phyloP scores from a whole-genome alignment of 2,797 vertebrate genomes.

The Crypturellus tataupa region DNA sequence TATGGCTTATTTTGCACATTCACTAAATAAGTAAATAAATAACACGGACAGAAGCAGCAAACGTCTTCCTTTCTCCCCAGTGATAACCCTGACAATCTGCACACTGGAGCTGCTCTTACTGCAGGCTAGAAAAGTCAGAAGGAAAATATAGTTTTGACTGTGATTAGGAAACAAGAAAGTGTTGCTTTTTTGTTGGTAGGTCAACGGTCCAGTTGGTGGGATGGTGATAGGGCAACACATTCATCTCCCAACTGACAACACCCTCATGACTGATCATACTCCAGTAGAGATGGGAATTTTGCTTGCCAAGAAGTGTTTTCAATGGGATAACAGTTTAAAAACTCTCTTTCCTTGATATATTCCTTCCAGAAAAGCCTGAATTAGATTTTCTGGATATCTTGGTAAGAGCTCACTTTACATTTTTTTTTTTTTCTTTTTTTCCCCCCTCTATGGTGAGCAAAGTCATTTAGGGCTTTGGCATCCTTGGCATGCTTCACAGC shows the following conservation, averaged over 20 bases:
- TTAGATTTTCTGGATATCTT: neutral
- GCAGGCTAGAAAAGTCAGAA: neutral
- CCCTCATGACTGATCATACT: neutral
- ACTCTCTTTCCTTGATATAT: neutral
- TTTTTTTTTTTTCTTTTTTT: neutral
- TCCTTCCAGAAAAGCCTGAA: neutral
- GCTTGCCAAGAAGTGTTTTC: neutral
- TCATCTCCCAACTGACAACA: neutral
- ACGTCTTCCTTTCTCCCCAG: neutral
- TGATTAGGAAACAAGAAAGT: neutral
- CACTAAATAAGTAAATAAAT: conserved; percentile 44
- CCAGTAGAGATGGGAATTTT: accelerated
- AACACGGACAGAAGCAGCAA: neutral
- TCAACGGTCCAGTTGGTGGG: neutral
- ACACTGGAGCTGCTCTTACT: neutral
- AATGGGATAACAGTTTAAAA: neutral
- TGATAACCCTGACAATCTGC: neutral
- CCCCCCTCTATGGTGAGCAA: neutral
- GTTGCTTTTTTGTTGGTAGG: neutral
- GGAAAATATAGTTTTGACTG: neutral
- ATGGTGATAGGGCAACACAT: neutral
- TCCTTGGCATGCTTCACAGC: neutral
- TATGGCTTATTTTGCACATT: conserved; percentile 11
- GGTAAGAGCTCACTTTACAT: neutral
- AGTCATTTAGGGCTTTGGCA: neutral